These are phyloP conservation scores for Lepidostoma basale DNA, from an alignment of 1,140 invertebrate genomes.

Conservation along the genomic window DNA sequence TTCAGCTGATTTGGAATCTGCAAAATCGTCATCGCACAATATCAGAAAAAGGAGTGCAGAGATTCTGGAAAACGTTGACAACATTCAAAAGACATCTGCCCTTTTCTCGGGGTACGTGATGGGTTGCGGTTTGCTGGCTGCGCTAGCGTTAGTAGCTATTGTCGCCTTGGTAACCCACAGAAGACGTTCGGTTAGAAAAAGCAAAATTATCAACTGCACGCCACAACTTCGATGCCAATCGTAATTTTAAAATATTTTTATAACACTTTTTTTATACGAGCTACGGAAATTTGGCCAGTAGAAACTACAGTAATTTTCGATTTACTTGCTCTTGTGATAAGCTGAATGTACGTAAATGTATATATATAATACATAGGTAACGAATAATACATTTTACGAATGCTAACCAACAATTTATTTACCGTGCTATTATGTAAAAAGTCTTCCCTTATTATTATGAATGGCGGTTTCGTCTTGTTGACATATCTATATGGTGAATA, in stretches of 20 bases:
- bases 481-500: too few species aligned
- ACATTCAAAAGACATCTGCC: not conserved
- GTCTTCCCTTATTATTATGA: too few species aligned
- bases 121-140: constrained; percentile 23
- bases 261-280: not conserved
- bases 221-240: not conserved
- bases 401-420: not conserved
- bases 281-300: constrained; percentile 5
- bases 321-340: not conserved
- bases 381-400: not conserved
- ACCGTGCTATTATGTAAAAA: too few species aligned
- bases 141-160: constrained; percentile 8
- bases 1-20: constrained; percentile 22
- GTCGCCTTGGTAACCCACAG: not conserved
- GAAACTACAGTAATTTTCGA: not conserved
- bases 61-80: not conserved
- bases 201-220: constrained; percentile 15
- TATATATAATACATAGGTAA: not conserved
- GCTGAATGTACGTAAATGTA: not conserved
- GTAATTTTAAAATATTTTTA: not conserved
- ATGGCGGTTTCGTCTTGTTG: too few species aligned
- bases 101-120: constrained; percentile 25
- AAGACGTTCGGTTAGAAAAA: not conserved
- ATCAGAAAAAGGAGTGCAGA: constrained; percentile 9
- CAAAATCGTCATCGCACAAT: not conserved